Conservation (phyloP, 2,888 invertebrate genomes). For the Lepidonotus clava region DNA sequence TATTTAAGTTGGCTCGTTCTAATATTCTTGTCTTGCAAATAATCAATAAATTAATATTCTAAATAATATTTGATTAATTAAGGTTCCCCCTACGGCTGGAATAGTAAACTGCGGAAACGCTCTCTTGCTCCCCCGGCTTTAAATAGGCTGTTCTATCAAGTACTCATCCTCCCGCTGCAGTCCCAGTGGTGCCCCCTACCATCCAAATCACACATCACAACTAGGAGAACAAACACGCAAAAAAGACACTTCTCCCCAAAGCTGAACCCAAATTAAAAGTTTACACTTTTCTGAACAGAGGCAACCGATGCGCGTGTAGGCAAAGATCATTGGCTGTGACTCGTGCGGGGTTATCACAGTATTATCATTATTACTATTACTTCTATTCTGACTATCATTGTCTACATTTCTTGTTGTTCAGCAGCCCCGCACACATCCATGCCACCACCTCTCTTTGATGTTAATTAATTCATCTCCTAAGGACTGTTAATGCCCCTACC, state of each 20-base stretch:
- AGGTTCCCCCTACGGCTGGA: constrained; percentile 44
- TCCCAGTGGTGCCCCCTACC: neutral
- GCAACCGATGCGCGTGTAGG: neutral
- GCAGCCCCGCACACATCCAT: constrained; percentile 17
- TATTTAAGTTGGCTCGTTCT: constrained; percentile 52
- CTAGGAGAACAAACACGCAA: neutral
- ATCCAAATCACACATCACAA: neutral
- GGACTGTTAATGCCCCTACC: neutral
- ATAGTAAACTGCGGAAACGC: constrained; percentile 38
- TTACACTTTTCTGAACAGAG: constrained; percentile 8
- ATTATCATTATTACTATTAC: constrained; percentile 1
- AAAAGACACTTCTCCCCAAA: neutral
- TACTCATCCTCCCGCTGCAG: constrained; percentile 44
- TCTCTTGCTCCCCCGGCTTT: constrained; percentile 46
- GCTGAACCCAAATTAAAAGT: neutral
- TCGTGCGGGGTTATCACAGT: neutral
- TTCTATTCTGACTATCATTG: no score
- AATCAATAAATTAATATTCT: constrained; percentile 43
- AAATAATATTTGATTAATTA: constrained; percentile 49
- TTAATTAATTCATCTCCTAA: constrained; percentile 20
- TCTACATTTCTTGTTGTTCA: constrained; percentile 7
- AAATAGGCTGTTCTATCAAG: constrained; percentile 11
- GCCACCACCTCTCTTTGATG: constrained; percentile 28
- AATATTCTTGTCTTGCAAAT: constrained; percentile 49
- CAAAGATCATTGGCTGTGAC: neutral